Base-by-base conservation (phyloP, 2,888 invertebrate species). In the Neoaliturus tenellus region DNA sequence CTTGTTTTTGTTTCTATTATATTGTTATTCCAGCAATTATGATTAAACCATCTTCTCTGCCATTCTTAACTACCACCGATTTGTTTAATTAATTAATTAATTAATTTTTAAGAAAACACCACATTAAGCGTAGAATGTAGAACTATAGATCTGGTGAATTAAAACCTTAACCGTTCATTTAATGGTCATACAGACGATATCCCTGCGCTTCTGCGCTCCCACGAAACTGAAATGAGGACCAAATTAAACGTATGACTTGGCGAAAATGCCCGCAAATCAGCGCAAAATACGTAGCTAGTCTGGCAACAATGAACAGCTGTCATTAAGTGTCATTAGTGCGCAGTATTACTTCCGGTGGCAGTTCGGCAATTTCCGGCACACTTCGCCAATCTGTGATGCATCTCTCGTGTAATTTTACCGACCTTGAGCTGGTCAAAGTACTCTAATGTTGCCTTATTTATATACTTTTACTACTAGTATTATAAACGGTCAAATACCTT, bases 191-290 rank as follows among this genome's bases (percentile, higher is more conserved):
- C 12, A 12, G 39, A 39, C 6, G 39, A 39, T 39, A 44, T 14
- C 17, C 44, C 10, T 14, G 17, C 31, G 1, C 31, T 62, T 62
- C 62, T n/a, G n/a, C 62, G 31, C 28, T 62, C 28, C 62, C 55
- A 55, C 55, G 25, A 12, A 5, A 5, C 55, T 55, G 25, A 55
- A 23, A 5, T 8, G 20, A 55, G 55, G 8, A 12, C 62, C 5
- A 28, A 62, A 62, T 62, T 28, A 62, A 62, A 28, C 28, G 62
- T 62, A 62, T 62, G 62, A 62, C 62, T 62, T 62, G 25, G 62
- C 62, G 31, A 28, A 12, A 28, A 14, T 62, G 28, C 31, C 17
- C 1, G 28, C 14, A 25, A 62, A 62, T 31, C 62, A 62, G 28
- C 10, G 28, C 28, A 62, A 62, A n/a, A n/a, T n/a, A n/a, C n/a